Percentiles rank a stretch among this genome's conserved stretches.
Conservation (phyloP, 2,113 vertebrate genomes). For the Nicator chloris region DNA sequence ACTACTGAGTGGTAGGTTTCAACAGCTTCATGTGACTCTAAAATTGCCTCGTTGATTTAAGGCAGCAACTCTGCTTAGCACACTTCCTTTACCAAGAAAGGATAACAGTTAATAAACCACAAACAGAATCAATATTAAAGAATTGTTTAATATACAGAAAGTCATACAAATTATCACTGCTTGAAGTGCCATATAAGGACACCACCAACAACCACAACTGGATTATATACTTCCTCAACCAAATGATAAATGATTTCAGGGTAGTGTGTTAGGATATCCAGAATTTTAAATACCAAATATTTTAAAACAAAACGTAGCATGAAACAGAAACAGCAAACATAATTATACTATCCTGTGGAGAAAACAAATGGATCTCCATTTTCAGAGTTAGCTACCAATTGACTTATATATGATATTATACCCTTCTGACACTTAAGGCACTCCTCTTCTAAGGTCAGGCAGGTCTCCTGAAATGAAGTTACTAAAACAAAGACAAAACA, state of each 20-base stretch:
- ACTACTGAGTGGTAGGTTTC: constrained; percentile 33
- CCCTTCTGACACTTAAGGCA: neutral
- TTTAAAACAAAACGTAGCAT: constrained; percentile 3
- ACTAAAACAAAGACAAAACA: neutral
- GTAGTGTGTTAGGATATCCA: neutral
- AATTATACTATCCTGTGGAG: neutral
- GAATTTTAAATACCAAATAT: constrained; percentile 24
- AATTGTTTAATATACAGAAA: constrained; percentile 61
- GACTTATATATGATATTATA: neutral
- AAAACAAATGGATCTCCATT: neutral
- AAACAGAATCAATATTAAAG: constrained; percentile 58
- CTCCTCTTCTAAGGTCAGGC: neutral
- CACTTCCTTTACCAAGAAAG: constrained; percentile 27
- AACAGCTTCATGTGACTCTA: constrained; percentile 12
- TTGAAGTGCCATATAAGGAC: neutral
- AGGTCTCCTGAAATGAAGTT: neutral
- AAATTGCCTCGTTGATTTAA: constrained; percentile 21
- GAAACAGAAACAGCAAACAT: constrained; percentile 5
- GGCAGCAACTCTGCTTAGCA: constrained; percentile 8
- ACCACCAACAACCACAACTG: neutral
- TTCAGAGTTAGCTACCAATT: neutral
- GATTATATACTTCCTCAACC: constrained; percentile 13
- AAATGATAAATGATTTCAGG: constrained; percentile 39
- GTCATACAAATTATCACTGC: constrained; percentile 50
- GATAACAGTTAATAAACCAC: constrained; percentile 56